Conservation (phyloP, 1,140 invertebrate genomes). For the Halyomorpha halys region DNA sequence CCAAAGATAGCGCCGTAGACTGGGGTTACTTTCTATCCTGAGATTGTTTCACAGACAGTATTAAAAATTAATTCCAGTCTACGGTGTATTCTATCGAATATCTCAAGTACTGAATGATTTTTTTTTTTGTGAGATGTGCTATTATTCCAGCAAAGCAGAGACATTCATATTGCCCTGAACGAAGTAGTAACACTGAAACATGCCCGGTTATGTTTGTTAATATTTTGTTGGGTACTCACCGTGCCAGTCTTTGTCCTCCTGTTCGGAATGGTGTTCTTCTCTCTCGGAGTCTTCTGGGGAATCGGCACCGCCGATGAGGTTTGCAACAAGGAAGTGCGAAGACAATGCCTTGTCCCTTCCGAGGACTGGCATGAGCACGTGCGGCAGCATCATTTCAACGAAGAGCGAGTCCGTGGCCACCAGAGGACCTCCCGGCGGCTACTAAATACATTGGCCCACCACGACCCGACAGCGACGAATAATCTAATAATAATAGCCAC, state of each 20-base stretch:
- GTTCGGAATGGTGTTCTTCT: neutral
- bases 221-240: too few relatives aligned
- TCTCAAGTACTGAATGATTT: too few relatives aligned
- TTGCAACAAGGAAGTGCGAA: slow-evolving; percentile 23
- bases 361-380: slow-evolving; percentile 22
- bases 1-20: too few relatives aligned
- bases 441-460: slow-evolving; percentile 25
- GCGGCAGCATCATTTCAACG: slow-evolving; percentile 21
- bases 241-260: slow-evolving; percentile 11
- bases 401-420: neutral
- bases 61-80: too few relatives aligned
- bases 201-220: too few relatives aligned
- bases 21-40: too few relatives aligned
- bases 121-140: too few relatives aligned
- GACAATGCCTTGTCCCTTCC: slow-evolving; percentile 10
- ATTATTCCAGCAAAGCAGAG: too few relatives aligned
- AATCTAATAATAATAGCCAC: slow-evolving; percentile 28
- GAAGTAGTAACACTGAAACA: too few relatives aligned
- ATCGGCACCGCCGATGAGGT: slow-evolving; percentile 11
- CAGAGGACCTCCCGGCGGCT: neutral
- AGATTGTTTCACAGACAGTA: too few relatives aligned
- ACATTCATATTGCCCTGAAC: too few relatives aligned
- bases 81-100: too few relatives aligned
- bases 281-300: slow-evolving; percentile 13
- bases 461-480: slow-evolving; percentile 16